Base-by-base conservation (phyloP, 1,140 invertebrate species). In the Cydia pomonella region DNA sequence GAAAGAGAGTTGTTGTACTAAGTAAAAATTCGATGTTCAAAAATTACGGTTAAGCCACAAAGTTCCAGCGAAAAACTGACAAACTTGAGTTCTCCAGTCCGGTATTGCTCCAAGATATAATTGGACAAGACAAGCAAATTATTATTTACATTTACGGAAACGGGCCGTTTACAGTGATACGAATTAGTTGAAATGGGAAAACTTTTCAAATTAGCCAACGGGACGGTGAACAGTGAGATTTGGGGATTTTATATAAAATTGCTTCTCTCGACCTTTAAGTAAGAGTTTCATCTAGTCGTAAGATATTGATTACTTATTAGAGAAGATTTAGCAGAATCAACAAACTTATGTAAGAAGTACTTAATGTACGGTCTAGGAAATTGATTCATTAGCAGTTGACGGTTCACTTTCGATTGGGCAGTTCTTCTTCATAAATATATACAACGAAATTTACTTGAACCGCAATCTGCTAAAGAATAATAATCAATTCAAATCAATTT, bases 91-190 rank as follows among this genome's bases (percentile, higher is more conserved):
- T 23, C 21, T 59, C 13, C 16, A 5, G 53, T 2, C 29, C 29
- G 7, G 16, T 18, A 69, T 18, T 16, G 16, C 29, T 29, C n/a
- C 33, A 69, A 41, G 6, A 38, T 18, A 33, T 33, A 29, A n/a
- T 38, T 33, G 64, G 27, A 27, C 62, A 27, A n/a, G 63, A 69
- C 29, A 69, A 69, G 64, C 21, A n/a, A 18, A 69, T 69, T 38
- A 69, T 33, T 69, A 69, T 69, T 69, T 69, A 69, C 64, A 69
- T 69, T 69, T 69, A 69, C 64, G 29, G 33, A 69, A 69, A 69
- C 33, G 64, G 16, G 25, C 63, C 29, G 64, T 69, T 69, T 69
- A 69, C 64, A 33, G 21, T 33, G 64, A 69, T 69, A 69, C 33
- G 41, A 69, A 69, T 69, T 69, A 69, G 64, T 38, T 10, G 29